phyloP scores from a whole-genome alignment of 2,797 vertebrate species.

The Sebastes matsubarae region DNA sequence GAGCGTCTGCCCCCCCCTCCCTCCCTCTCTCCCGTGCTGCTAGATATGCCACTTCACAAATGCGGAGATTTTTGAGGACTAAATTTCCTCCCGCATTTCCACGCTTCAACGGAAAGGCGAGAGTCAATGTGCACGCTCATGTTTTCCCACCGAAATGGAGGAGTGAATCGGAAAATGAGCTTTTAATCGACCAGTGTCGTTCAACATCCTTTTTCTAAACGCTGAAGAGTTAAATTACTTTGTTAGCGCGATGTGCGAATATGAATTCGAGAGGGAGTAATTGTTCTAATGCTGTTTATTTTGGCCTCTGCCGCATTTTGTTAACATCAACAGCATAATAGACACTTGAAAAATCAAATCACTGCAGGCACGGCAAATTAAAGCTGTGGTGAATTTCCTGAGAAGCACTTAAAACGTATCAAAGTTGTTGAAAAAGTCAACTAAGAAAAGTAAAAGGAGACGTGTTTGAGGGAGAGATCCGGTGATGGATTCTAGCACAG shows the following conservation, averaged over 20 bases:
- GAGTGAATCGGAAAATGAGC: slow-evolving; percentile 21
- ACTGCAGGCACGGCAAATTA: slow-evolving; percentile 60
- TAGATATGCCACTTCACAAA: slow-evolving; percentile 57
- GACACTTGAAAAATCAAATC: slow-evolving; percentile 60
- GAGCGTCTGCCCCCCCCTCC: background rate
- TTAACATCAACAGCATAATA: slow-evolving; percentile 56
- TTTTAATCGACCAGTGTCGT: slow-evolving; percentile 48
- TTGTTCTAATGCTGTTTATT: slow-evolving; percentile 56
- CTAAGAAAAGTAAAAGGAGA: slow-evolving; percentile 72
- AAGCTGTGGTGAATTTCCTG: slow-evolving; percentile 57
- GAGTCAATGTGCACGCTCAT: slow-evolving; percentile 10
- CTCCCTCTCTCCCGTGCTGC: slow-evolving; percentile 8
- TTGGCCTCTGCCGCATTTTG: slow-evolving; percentile 58
- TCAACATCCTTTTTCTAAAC: slow-evolving; percentile 10
- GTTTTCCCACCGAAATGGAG: slow-evolving; percentile 31
- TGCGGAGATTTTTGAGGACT: slow-evolving; percentile 42
- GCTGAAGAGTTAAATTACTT: slow-evolving; percentile 53
- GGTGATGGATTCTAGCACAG: slow-evolving; percentile 74
- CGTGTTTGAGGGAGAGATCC: slow-evolving; percentile 74
- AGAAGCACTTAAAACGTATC: slow-evolving; percentile 63
- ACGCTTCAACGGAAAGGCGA: background rate
- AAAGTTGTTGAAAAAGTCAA: slow-evolving; percentile 77
- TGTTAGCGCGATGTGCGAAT: slow-evolving; percentile 16
- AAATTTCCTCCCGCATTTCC: slow-evolving; percentile 39
- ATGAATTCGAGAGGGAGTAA: slow-evolving; percentile 51